These are phyloP conservation scores for Pitta sordida DNA, from an alignment of 2,113 vertebrate genomes.

Conservation along the genomic window DNA sequence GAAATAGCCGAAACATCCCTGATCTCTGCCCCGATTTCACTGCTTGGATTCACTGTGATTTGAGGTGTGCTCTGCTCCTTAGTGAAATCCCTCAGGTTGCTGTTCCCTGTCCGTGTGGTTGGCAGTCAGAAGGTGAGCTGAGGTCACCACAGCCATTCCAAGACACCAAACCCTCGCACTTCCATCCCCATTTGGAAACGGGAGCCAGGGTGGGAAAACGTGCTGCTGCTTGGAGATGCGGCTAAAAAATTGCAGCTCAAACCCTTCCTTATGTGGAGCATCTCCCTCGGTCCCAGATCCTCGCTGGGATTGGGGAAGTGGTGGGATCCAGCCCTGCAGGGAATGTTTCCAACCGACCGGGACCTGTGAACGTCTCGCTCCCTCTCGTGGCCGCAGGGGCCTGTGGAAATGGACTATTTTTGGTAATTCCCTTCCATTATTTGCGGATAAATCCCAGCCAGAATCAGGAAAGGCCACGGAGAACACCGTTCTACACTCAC, in stretches of 20 bases:
- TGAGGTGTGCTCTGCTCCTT: background rate
- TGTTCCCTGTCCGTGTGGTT: background rate
- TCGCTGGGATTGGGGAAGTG: rapidly evolving
- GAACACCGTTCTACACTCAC: rapidly evolving
- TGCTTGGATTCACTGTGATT: background rate
- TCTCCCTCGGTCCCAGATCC: background rate
- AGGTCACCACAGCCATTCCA: background rate
- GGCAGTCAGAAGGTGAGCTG: background rate
- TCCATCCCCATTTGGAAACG: background rate
- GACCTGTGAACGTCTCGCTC: background rate
- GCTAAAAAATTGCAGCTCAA: background rate
- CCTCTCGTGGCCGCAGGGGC: slow-evolving; percentile 14
- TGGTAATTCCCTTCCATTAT: rapidly evolving
- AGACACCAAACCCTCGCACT: background rate
- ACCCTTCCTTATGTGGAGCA: background rate
- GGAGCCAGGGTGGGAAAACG: background rate
- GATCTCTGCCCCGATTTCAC: background rate
- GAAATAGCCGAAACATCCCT: background rate
- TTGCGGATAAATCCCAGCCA: background rate
- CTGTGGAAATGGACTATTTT: background rate
- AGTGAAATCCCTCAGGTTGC: background rate
- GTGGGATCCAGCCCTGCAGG: background rate
- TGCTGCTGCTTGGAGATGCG: background rate
- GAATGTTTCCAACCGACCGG: background rate
- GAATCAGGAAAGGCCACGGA: background rate